Conservation (phyloP, 2,113 vertebrate genomes). For the Paradoxurus hermaphroditus region DNA sequence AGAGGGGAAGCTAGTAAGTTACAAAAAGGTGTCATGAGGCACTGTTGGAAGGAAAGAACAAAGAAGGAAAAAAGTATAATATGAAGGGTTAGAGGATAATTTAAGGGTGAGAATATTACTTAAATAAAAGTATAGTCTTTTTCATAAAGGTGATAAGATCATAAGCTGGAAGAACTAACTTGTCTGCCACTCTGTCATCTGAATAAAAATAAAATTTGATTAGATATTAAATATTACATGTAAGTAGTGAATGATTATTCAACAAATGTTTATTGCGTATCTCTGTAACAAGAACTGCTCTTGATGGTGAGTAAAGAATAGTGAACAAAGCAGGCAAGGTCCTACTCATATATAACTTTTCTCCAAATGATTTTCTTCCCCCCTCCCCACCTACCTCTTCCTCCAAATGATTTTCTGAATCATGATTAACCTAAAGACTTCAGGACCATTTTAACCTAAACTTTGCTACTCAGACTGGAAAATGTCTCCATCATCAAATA, state of each 20-base stretch:
- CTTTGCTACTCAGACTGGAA: not conserved
- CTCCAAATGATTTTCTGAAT: not conserved
- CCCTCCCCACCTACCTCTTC: too few relatives aligned
- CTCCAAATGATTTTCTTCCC: not conserved
- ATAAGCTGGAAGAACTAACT: not conserved
- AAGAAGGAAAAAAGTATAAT: not conserved
- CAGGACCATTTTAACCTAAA: not conserved
- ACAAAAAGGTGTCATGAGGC: not conserved
- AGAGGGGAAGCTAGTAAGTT: not conserved
- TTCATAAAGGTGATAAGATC: too few relatives aligned
- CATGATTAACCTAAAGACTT: not conserved
- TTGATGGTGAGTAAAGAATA: not conserved
- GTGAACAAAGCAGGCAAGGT: not conserved
- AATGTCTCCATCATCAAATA: constrained; percentile 1
- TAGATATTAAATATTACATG: not conserved
- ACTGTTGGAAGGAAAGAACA: not conserved
- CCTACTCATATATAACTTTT: not conserved
- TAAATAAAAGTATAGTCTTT: not conserved
- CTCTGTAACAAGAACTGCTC: not conserved
- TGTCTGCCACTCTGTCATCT: not conserved
- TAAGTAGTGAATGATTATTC: not conserved
- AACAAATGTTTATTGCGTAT: not conserved
- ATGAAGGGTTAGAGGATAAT: not conserved
- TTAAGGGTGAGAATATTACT: not conserved
- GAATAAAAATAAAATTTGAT: not conserved